Conservation (phyloP, 2,113 vertebrate genomes). For the Corvus cornix region DNA sequence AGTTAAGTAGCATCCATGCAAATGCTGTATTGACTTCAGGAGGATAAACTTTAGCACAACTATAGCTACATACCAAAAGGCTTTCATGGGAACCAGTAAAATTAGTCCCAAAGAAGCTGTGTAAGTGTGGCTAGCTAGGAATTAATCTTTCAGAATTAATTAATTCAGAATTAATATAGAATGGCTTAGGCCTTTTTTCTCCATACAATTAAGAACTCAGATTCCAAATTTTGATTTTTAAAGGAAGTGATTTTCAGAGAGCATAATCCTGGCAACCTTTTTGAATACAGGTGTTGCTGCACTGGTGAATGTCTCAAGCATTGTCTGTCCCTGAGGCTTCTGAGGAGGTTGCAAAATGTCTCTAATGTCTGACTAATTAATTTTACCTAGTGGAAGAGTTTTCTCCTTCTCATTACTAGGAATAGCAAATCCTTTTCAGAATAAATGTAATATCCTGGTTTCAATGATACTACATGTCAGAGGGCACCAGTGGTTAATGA, state of each 20-base stretch:
- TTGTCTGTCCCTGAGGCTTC: neutral
- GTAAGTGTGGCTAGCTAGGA: neutral
- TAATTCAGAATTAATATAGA: neutral
- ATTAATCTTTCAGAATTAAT: neutral
- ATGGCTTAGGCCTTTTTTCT: neutral
- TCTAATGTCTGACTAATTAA: neutral
- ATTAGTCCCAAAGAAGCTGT: neutral
- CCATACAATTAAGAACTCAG: neutral
- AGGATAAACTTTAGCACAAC: neutral
- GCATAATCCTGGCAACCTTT: neutral
- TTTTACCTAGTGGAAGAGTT: neutral
- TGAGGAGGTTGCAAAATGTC: neutral
- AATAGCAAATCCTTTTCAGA: neutral
- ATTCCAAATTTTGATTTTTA: neutral
- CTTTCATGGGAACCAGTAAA: neutral
- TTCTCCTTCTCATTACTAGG: neutral
- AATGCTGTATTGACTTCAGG: neutral
- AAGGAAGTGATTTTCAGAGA: neutral
- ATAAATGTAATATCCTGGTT: neutral
- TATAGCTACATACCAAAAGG: neutral
- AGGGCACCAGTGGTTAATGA: neutral
- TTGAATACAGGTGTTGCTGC: neutral
- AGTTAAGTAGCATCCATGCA: neutral
- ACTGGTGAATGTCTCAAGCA: neutral
- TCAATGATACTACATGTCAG: neutral